Base-by-base conservation (phyloP, 2,888 invertebrate species). In the Phortica okadai region DNA sequence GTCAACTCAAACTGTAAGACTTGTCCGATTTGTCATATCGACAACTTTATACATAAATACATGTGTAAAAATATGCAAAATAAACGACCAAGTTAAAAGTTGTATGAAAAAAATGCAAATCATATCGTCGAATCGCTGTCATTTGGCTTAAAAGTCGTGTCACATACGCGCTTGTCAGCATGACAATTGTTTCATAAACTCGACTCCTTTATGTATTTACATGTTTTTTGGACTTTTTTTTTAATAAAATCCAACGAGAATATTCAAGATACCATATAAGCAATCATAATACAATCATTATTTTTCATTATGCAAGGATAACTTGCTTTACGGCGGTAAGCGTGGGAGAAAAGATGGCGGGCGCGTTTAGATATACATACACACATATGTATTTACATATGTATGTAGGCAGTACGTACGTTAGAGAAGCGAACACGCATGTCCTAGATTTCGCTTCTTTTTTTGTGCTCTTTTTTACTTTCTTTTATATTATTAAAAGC, bases 401-500 rank as follows among this genome's bases (percentile, higher is more conserved):
- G 33, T 33, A 33, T 33, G 33, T 44, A 45, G 3, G 69, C 4
- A 4, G 33, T 33, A 33, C 4, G 33, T 44, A 45, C 1, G 69
- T 10, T 21, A 45, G 11, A 21, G 21, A 69, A 45, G 21, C 6
- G 16, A 21, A 25, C 6, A 50, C 45, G 50, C 69, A 21, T 69
- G 69, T 69, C 69, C 69, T 69, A 45, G 69, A 50, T 50, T 21
- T 69, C 21, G 84, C 84, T 77, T 62, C 33, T 25, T 54, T 74
- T 74, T 54, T 74, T 33, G 72, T 74, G 82, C 83, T 87, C 81
- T 82, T 86, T 84, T 86, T 86, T 86, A 80, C 82, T 85, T 87
- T 87, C 87, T 85, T 85, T 85, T 87, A 87, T 25, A 33, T 85
- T 85, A 87, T 86, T 85, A 87, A 87, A 85, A 85, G 85, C 86